Percentiles rank a stretch among this genome's conserved stretches.
Evolutionary conservation across 2,888 invertebrate genomes (phyloP).

Genomic region (Dicycla oo): DNA sequence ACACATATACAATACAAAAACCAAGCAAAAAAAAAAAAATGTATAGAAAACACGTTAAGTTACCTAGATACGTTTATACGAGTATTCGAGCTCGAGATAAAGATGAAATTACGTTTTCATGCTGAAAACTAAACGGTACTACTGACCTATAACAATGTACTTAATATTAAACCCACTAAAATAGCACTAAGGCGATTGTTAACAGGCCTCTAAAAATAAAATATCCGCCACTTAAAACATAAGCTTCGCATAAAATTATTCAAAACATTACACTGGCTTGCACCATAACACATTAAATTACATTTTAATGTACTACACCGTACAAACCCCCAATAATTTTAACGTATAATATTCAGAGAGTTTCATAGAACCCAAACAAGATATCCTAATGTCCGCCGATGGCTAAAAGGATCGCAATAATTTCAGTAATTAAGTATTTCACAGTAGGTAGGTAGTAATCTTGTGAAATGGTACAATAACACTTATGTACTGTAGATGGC

Average conservation of each 20-base stretch:
- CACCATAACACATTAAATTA: constrained; percentile 48
- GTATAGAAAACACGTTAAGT: neutral
- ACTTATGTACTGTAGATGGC: constrained; percentile 66
- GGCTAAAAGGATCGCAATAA: constrained; percentile 66
- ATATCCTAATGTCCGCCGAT: constrained; percentile 43
- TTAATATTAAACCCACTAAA: constrained; percentile 23
- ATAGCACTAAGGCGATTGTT: constrained; percentile 25
- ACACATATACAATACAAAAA: too few species aligned
- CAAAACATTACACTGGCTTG: constrained; percentile 30
- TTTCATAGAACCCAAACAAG: constrained; percentile 52
- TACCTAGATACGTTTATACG: neutral
- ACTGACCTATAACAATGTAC: neutral
- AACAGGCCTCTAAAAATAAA: constrained; percentile 44
- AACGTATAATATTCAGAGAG: constrained; percentile 45
- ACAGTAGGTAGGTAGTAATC: constrained; percentile 59
- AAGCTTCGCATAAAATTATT: constrained; percentile 48
- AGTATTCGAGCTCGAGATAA: neutral
- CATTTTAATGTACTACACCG: constrained; percentile 57
- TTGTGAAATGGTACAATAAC: constrained; percentile 67
- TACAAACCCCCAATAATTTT: constrained; percentile 56
- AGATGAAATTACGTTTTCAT: neutral
- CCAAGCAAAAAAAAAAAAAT: too few species aligned
- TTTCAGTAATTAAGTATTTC: constrained; percentile 68
- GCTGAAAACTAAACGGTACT: neutral
- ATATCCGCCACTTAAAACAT: constrained; percentile 40